phyloP scores from a whole-genome alignment of 2,888 invertebrate species.

The Euplagia quadripunctaria region DNA sequence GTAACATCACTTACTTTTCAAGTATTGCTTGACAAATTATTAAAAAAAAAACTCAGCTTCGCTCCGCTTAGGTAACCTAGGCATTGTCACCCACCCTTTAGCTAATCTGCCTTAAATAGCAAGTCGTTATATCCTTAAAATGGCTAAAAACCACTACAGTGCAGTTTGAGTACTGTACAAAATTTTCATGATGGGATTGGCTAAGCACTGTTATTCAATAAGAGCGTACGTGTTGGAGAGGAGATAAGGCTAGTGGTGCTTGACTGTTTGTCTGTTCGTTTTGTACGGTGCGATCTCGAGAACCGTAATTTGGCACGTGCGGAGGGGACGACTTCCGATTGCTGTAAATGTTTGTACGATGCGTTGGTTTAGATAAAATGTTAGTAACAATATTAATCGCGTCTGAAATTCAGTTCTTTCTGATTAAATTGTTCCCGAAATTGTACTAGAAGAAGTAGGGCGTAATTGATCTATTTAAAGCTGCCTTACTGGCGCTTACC shows the following conservation, averaged over 20 bases:
- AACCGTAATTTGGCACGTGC: conserved; percentile 56
- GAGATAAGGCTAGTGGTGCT: conserved; percentile 64
- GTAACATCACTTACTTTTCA: not conserved
- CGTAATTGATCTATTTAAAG: too few relatives aligned
- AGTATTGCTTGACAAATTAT: not conserved
- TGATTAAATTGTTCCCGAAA: too few relatives aligned
- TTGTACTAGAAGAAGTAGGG: too few relatives aligned
- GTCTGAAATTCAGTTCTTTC: too few relatives aligned
- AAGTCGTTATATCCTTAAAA: not conserved
- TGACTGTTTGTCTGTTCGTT: conserved; percentile 55
- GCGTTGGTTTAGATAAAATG: conserved; percentile 20
- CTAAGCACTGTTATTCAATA: conserved; percentile 35
- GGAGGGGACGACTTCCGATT: conserved; percentile 33
- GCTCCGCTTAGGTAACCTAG: not conserved
- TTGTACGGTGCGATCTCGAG: conserved; percentile 32
- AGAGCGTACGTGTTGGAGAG: conserved; percentile 68
- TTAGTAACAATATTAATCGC: not conserved
- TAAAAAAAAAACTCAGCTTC: not conserved
- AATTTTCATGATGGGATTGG: conserved; percentile 17
- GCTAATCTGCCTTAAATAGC: too few relatives aligned
- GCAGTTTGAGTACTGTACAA: conserved; percentile 35
- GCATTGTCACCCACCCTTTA: too few relatives aligned
- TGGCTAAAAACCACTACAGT: conserved; percentile 12
- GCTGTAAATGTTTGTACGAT: conserved; percentile 47
- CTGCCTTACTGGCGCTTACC: too few relatives aligned